Percentiles rank a stretch among this genome's conserved stretches.
Conservation (phyloP, 2,113 vertebrate genomes). For the Edolisoma coerulescens region DNA sequence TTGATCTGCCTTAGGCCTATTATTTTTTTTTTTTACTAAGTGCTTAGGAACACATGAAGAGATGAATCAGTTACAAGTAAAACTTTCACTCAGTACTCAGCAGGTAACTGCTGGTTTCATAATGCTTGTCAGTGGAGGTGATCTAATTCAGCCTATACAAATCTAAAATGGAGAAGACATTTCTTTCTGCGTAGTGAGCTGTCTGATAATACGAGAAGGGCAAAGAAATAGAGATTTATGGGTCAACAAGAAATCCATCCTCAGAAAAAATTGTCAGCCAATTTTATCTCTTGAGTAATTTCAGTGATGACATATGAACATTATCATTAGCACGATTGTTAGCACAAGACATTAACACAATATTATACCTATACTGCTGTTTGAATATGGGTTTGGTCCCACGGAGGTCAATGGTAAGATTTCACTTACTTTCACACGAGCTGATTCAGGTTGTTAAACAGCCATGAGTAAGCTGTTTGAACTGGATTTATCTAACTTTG, state of each 20-base stretch:
- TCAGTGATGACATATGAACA: not conserved
- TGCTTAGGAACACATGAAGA: constrained; percentile 11
- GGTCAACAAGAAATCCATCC: not conserved
- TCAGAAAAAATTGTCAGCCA: not conserved
- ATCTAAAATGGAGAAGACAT: not conserved
- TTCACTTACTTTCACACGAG: not conserved
- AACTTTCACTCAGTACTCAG: not conserved
- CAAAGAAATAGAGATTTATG: not conserved
- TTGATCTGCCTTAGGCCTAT: not conserved
- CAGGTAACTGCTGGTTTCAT: not conserved
- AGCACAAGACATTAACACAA: not conserved
- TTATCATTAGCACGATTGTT: not conserved
- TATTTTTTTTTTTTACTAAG: not conserved
- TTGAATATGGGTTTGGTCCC: not conserved
- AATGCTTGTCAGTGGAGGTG: not conserved
- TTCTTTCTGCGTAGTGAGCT: not conserved
- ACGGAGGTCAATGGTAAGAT: not conserved
- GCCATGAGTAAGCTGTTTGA: not conserved
- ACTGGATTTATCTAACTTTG: not conserved
- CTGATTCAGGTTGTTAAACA: not conserved
- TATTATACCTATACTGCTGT: not conserved
- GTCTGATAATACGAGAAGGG: not conserved
- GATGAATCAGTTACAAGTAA: constrained; percentile 18
- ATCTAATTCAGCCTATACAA: not conserved
- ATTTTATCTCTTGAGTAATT: not conserved